These are phyloP conservation scores for Brevimyrus niger DNA, from an alignment of 2,113 vertebrate genomes.

Conservation along the genomic window DNA sequence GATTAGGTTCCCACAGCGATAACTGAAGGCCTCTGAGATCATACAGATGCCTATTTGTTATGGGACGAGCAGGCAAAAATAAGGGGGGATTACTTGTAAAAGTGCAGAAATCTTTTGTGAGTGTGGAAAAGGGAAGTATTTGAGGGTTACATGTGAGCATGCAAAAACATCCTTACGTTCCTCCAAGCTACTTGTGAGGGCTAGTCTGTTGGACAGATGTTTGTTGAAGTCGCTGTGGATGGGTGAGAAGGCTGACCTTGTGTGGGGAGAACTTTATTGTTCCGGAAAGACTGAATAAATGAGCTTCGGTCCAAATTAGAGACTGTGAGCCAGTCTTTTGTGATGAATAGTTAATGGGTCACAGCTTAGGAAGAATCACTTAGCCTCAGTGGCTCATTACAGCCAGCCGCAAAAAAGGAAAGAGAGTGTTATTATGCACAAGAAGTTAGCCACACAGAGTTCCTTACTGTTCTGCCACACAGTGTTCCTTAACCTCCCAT, in stretches of 20 bases:
- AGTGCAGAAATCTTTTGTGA: slow-evolving; percentile 18
- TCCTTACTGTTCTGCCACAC: not conserved
- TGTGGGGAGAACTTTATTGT: slow-evolving; percentile 72
- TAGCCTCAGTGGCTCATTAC: slow-evolving; percentile 28
- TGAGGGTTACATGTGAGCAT: not conserved
- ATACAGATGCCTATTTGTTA: slow-evolving; percentile 86
- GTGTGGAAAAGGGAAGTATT: not conserved
- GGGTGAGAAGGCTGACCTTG: slow-evolving; percentile 67
- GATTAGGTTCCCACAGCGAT: slow-evolving; percentile 95
- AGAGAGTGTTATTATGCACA: slow-evolving; percentile 37
- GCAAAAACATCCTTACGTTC: slow-evolving; percentile 31
- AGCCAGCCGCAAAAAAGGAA: slow-evolving; percentile 24
- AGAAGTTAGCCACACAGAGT: not conserved
- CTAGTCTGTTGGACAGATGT: slow-evolving; percentile 79
- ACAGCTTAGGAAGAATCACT: slow-evolving; percentile 40
- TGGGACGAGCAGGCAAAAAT: slow-evolving; percentile 51
- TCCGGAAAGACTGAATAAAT: slow-evolving; percentile 67
- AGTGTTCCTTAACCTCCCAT: not conserved
- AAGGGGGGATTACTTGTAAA: not conserved
- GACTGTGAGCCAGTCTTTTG: slow-evolving; percentile 52
- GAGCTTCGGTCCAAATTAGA: slow-evolving; percentile 65
- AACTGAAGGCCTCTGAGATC: slow-evolving; percentile 73
- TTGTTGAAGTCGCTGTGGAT: slow-evolving; percentile 63
- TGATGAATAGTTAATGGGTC: slow-evolving; percentile 56
- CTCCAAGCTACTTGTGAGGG: slow-evolving; percentile 58